Percentiles rank a stretch among this genome's conserved stretches.
These are phyloP conservation scores for Psittacus erithacus DNA, from an alignment of 2,113 vertebrate species.

Conservation along the genomic window DNA sequence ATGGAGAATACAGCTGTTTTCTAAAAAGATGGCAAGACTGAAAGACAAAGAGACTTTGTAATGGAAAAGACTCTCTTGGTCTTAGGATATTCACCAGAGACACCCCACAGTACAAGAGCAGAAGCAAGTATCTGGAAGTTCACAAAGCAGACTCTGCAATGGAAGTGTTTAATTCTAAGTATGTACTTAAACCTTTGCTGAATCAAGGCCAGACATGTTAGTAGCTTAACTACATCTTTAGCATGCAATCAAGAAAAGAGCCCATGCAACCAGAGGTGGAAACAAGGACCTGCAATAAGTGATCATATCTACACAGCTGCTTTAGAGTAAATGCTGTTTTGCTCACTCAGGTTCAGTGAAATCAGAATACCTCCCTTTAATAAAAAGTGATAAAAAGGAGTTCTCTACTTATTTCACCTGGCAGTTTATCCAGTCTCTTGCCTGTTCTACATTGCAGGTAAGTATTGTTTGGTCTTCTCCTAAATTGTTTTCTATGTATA, in stretches of 20 bases:
- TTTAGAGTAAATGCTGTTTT: neutral
- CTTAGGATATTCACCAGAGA: constrained; percentile 14
- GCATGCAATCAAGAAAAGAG: neutral
- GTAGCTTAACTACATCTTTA: neutral
- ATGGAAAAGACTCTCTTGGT: neutral
- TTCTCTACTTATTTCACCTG: neutral
- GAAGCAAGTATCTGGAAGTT: constrained; percentile 15
- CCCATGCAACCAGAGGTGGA: neutral
- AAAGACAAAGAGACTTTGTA: neutral
- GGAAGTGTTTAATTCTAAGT: constrained; percentile 38
- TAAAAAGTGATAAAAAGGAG: neutral
- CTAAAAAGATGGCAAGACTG: neutral
- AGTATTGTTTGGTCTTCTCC: neutral
- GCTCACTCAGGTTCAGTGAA: neutral
- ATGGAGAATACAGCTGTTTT: constrained; percentile 30
- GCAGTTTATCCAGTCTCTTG: neutral
- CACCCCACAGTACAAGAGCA: neutral
- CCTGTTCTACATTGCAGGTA: neutral
- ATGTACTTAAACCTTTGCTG: constrained; percentile 6
- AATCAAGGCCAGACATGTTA: neutral
- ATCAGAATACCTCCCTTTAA: neutral
- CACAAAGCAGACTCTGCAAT: neutral
- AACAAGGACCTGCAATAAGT: neutral
- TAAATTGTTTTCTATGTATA: neutral
- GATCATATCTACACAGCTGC: neutral